These are phyloP conservation scores for Dusona sp. DNA, from an alignment of 2,888 invertebrate species.

Conservation along the genomic window DNA sequence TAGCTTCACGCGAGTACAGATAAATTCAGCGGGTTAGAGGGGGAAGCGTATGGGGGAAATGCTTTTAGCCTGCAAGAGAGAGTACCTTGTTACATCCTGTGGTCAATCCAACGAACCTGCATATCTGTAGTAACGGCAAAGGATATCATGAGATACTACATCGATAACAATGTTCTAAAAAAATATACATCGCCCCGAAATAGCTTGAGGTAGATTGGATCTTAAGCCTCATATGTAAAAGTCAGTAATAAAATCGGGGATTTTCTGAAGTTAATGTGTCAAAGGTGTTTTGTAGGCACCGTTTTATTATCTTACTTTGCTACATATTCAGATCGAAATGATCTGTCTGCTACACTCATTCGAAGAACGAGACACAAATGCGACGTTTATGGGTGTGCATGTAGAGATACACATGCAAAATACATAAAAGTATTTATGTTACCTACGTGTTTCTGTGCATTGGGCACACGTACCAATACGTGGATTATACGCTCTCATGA, in stretches of 20 bases:
- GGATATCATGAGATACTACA: not conserved
- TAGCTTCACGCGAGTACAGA: constrained; percentile 47
- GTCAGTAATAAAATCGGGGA: not conserved
- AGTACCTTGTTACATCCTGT: constrained; percentile 1
- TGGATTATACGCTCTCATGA: constrained; percentile 35
- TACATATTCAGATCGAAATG: not conserved
- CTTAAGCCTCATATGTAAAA: not conserved
- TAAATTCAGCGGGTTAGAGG: constrained; percentile 50
- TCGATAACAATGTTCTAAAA: not conserved
- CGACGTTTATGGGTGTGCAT: not conserved
- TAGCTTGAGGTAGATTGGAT: not conserved
- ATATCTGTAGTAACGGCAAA: not conserved
- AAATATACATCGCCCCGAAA: not conserved
- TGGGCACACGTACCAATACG: constrained; percentile 8
- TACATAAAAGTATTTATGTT: constrained; percentile 10
- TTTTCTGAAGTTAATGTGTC: not conserved
- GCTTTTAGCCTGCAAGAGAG: not conserved
- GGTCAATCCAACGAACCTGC: constrained; percentile 3
- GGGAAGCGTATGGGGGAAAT: not conserved
- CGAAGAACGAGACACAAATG: not conserved
- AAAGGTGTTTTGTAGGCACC: not conserved
- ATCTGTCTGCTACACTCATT: not conserved
- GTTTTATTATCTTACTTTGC: no score
- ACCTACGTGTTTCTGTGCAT: not conserved
- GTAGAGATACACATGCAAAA: not conserved